Conservation (phyloP, 2,888 invertebrate genomes). For the Drosophila siamana region DNA sequence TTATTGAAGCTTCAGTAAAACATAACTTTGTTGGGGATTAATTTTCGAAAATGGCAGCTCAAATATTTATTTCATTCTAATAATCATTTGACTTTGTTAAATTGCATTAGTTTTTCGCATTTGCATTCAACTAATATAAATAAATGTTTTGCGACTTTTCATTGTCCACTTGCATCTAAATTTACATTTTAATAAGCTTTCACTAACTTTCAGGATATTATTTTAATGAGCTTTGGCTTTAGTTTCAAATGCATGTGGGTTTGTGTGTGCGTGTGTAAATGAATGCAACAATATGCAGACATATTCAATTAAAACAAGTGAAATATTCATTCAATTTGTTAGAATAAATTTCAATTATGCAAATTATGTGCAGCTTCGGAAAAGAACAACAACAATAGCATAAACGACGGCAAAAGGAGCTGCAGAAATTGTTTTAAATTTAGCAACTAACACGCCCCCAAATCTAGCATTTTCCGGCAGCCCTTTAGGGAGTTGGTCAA, state of each 20-base stretch:
- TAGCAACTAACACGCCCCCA: neutral
- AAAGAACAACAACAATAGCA: neutral
- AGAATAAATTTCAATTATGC: conserved; percentile 72
- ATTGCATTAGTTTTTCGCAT: neutral
- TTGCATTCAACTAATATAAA: neutral
- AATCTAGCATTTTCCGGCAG: neutral
- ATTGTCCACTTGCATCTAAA: neutral
- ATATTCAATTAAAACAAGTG: conserved; percentile 68
- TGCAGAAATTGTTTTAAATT: neutral
- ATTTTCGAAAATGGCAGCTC: neutral
- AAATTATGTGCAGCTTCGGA: conserved; percentile 38
- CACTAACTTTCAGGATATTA: conserved; percentile 2
- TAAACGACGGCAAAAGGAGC: neutral
- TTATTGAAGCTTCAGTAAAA: neutral
- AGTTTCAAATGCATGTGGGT: neutral
- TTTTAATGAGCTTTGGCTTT: conserved; percentile 58
- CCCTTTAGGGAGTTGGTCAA: conserved; percentile 34
- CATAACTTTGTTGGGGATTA: neutral
- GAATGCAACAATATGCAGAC: conserved; percentile 22
- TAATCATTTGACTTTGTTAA: neutral
- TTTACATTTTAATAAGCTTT: conserved; percentile 41
- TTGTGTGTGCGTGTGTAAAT: neutral
- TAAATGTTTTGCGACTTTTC: neutral
- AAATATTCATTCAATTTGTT: conserved; percentile 70
- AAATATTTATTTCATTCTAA: neutral